Conservation (phyloP, 2,888 invertebrate species). For the Brachynemurus nebulosus region DNA sequence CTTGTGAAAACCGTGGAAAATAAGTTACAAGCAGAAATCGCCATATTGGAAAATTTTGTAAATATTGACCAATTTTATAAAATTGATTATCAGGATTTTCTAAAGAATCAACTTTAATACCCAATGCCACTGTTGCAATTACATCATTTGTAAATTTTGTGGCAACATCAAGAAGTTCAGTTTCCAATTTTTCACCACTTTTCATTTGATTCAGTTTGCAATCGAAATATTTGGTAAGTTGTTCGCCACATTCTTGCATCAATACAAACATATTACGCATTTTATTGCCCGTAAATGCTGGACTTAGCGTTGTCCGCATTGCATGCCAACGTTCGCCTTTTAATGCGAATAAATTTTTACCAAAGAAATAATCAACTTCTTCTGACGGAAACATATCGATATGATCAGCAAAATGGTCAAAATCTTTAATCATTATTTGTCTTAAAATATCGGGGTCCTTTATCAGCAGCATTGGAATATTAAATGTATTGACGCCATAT, state of each 20-base stretch:
- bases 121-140: conserved; percentile 16
- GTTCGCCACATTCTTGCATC: conserved; percentile 8
- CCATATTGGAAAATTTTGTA: neutral
- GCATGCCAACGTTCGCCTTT: conserved; percentile 11
- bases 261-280: conserved; percentile 11
- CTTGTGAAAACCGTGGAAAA: neutral
- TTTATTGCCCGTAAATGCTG: conserved; percentile 13
- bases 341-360: conserved; percentile 21
- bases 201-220: neutral
- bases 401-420: no score
- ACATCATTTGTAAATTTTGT: conserved; percentile 15
- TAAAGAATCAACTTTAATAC: conserved; percentile 13
- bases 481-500: no score
- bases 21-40: neutral
- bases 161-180: conserved; percentile 13
- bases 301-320: conserved; percentile 10
- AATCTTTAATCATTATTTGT: no score
- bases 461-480: no score
- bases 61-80: conserved; percentile 5
- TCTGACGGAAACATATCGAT: no score
- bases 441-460: no score
- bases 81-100: conserved; percentile 14
- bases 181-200: conserved; percentile 1
- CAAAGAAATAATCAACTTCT: neutral
- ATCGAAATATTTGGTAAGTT: conserved; percentile 7